A percentile compares a stretch with the other conserved stretches of the same genome.
phyloP scores from a whole-genome alignment of 2,888 invertebrate genomes.

The Eucriotettix oculatus region DNA sequence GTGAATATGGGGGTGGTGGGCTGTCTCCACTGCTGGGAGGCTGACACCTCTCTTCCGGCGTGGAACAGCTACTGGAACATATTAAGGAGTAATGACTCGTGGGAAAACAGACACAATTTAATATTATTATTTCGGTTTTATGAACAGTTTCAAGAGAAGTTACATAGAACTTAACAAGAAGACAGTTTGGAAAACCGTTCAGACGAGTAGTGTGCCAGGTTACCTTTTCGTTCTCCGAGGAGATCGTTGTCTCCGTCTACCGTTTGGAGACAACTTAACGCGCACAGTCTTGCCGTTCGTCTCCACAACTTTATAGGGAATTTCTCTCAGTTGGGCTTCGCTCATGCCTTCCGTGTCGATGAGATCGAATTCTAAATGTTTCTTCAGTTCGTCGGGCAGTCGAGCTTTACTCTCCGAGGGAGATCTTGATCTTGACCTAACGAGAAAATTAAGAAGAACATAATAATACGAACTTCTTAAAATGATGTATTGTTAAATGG shows the following conservation, averaged over 20 bases:
- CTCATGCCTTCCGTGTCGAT: conserved; percentile 82
- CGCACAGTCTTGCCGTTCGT: conserved; percentile 18
- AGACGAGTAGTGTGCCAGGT: not conserved
- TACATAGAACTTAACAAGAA: not conserved
- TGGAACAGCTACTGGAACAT: conserved; percentile 12
- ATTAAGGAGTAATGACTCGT: not conserved
- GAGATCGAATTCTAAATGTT: conserved; percentile 74
- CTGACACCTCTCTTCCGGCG: conserved; percentile 15
- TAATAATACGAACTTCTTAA: too few species aligned
- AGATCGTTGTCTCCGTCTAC: conserved; percentile 9
- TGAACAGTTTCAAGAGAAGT: not conserved
- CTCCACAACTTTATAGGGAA: conserved; percentile 77
- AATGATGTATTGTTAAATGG: too few species aligned
- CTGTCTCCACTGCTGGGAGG: conserved; percentile 19
- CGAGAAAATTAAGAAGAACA: not conserved
- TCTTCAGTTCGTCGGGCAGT: conserved; percentile 60
- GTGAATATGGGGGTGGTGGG: conserved; percentile 30
- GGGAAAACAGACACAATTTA: not conserved
- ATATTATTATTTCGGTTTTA: not conserved
- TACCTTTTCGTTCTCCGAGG: conserved; percentile 18
- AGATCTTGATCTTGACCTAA: conserved; percentile 44
- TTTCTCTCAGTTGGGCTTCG: conserved; percentile 69
- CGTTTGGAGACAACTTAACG: conserved; percentile 8
- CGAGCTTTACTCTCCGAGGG: conserved; percentile 47
- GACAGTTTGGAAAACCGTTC: too few species aligned